A percentile compares a stretch with the other conserved stretches of the same genome.
Evolutionary conservation across 2,888 invertebrate genomes (phyloP).

Genomic region (Ochropleura plecta): DNA sequence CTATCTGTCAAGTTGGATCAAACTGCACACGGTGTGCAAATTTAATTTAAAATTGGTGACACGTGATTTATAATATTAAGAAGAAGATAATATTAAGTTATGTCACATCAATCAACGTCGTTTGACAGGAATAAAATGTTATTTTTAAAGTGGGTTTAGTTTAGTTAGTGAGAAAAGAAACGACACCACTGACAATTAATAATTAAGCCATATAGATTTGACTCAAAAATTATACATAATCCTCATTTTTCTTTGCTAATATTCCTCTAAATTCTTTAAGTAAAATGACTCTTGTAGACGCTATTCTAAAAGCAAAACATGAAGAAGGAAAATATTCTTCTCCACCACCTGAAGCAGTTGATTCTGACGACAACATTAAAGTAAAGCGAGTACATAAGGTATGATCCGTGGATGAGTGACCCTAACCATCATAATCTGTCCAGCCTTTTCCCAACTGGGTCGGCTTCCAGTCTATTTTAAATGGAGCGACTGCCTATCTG

Average conservation of each 20-base stretch:
- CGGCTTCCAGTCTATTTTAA: too few relatives aligned
- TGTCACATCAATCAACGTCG: too few relatives aligned
- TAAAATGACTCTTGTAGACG: conserved; percentile 75
- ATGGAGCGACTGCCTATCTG: too few relatives aligned
- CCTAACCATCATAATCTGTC: not conserved
- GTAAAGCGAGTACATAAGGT: conserved; percentile 32
- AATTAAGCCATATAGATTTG: conserved; percentile 51
- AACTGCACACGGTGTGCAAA: too few relatives aligned
- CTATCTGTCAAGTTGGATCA: too few relatives aligned
- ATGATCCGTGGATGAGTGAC: not conserved
- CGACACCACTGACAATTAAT: conserved; percentile 14
- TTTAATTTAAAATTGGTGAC: too few relatives aligned
- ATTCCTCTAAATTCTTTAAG: conserved; percentile 38
- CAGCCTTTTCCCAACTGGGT: too few relatives aligned
- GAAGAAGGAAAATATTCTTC: conserved; percentile 72
- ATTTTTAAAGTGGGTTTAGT: too few relatives aligned
- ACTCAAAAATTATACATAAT: not conserved
- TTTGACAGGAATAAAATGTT: too few relatives aligned
- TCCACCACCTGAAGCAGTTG: conserved; percentile 77
- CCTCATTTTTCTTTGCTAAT: conserved; percentile 9
- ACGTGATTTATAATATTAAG: too few relatives aligned
- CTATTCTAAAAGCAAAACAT: conserved; percentile 75
- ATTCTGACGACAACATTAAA: not conserved
- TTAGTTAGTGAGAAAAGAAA: too few relatives aligned
- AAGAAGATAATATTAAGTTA: too few relatives aligned